Evolutionary conservation across 1,140 invertebrate genomes (phyloP).

Genomic region (Euschistus heros): DNA sequence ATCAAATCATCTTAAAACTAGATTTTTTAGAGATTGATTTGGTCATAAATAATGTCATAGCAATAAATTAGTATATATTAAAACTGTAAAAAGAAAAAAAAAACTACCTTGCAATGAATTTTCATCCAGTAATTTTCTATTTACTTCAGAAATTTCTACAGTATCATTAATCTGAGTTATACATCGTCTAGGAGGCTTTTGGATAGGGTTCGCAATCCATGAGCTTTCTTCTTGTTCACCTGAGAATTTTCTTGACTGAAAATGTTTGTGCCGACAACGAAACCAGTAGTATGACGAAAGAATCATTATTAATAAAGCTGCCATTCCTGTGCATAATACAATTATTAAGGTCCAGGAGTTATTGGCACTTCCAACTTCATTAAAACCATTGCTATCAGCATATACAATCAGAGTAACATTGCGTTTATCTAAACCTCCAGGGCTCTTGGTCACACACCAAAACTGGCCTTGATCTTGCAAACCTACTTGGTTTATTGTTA

Average conservation of each 20-base stretch:
- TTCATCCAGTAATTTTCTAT: conserved; percentile 61
- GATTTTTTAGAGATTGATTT: too few relatives aligned
- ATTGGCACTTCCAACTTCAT: conserved; percentile 33
- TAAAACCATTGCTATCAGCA: conserved; percentile 31
- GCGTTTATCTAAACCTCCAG: conserved; percentile 65
- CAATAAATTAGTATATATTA: too few relatives aligned
- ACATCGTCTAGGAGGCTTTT: conserved; percentile 62
- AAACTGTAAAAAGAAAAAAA: neutral
- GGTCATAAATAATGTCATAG: too few relatives aligned
- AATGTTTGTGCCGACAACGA: conserved; percentile 42
- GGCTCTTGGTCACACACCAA: conserved; percentile 74
- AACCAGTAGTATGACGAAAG: conserved; percentile 54
- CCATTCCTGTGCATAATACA: conserved; percentile 32
- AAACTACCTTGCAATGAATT: conserved; percentile 55
- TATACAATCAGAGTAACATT: conserved; percentile 55
- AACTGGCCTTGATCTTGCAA: conserved; percentile 75
- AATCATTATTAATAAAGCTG: conserved; percentile 43
- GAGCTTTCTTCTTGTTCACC: conserved; percentile 56
- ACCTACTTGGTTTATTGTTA: conserved; percentile 59
- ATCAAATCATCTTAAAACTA: too few relatives aligned
- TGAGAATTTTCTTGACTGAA: conserved; percentile 38
- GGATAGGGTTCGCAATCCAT: conserved; percentile 66
- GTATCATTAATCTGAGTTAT: conserved; percentile 42
- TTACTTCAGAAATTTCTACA: conserved; percentile 66
- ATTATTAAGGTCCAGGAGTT: conserved; percentile 38